Conservation (phyloP, 37 sponge, comb jelly and placozoan species). For the Eunapius fragilis region DNA sequence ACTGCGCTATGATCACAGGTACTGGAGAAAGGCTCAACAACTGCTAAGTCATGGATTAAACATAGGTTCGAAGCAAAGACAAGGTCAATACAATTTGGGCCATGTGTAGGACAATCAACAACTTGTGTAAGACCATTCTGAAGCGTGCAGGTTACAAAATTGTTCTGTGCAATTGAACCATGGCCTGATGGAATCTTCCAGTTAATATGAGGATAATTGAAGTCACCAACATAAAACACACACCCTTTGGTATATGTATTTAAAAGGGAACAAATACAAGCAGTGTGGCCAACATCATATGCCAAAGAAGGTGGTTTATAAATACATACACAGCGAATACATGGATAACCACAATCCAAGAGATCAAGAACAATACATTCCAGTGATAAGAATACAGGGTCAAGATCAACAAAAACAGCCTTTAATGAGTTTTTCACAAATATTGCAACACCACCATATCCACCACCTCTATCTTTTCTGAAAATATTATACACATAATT, state of each 20-base stretch:
- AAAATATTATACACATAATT: neutral
- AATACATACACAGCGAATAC: neutral
- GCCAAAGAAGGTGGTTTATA: neutral
- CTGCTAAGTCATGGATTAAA: neutral
- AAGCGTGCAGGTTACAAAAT: neutral
- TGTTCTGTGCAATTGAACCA: neutral
- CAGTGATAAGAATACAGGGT: neutral
- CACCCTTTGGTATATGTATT: neutral
- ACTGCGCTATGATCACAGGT: neutral
- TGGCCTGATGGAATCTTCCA: neutral
- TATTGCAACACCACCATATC: neutral
- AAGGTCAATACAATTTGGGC: neutral
- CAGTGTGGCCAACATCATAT: neutral
- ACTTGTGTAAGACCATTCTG: neutral
- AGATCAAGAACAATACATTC: neutral
- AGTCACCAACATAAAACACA: neutral
- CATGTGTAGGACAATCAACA: neutral
- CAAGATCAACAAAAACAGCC: neutral
- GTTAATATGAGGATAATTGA: neutral
- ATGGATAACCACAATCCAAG: neutral
- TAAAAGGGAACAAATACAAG: neutral
- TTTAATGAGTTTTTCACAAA: neutral
- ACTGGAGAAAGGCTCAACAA: neutral
- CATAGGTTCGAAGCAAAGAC: neutral
- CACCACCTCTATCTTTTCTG: neutral